Conservation (phyloP, 2,888 invertebrate genomes). For the Carpatolechia fugitivella region DNA sequence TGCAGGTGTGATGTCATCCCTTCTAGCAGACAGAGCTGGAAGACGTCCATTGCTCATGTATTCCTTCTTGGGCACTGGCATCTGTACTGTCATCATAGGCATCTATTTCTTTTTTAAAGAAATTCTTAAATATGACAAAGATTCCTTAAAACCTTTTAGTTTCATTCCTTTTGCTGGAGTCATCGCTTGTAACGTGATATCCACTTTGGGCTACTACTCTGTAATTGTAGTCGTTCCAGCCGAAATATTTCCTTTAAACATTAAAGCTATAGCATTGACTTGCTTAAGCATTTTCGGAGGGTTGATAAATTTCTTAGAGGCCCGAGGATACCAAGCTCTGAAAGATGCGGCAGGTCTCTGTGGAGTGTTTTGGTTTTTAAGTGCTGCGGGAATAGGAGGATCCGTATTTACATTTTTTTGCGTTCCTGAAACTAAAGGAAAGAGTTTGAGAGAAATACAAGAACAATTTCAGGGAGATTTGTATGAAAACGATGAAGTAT, state of each 20-base stretch:
- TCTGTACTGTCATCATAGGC: conserved; percentile 37
- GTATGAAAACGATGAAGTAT: conserved; percentile 40
- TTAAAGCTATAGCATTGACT: conserved; percentile 75
- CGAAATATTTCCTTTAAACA: conserved; percentile 78
- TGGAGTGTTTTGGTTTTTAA: conserved; percentile 70
- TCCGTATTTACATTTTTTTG: conserved; percentile 64
- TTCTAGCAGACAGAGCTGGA: conserved; percentile 56
- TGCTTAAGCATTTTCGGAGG: conserved; percentile 65
- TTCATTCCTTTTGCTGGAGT: conserved; percentile 63
- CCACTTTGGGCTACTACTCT: conserved; percentile 67
- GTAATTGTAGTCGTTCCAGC: conserved; percentile 69
- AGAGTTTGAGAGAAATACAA: conserved; percentile 77
- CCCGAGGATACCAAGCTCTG: conserved; percentile 73
- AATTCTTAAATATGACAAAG: conserved; percentile 36
- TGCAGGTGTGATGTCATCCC: conserved; percentile 56
- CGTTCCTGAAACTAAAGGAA: conserved; percentile 79
- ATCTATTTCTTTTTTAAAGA: conserved; percentile 59
- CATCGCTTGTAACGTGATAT: conserved; percentile 40
- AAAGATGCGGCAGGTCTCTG: conserved; percentile 65
- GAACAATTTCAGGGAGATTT: conserved; percentile 63
- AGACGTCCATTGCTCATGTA: conserved; percentile 66
- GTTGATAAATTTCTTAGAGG: conserved; percentile 63
- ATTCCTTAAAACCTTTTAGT: conserved; percentile 40
- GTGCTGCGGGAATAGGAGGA: conserved; percentile 60
- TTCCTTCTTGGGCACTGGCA: conserved; percentile 51